Percentiles rank a stretch among this genome's conserved stretches.
Evolutionary conservation across 2,113 vertebrate species (phyloP).

Genomic region (Pao palembangensis): DNA sequence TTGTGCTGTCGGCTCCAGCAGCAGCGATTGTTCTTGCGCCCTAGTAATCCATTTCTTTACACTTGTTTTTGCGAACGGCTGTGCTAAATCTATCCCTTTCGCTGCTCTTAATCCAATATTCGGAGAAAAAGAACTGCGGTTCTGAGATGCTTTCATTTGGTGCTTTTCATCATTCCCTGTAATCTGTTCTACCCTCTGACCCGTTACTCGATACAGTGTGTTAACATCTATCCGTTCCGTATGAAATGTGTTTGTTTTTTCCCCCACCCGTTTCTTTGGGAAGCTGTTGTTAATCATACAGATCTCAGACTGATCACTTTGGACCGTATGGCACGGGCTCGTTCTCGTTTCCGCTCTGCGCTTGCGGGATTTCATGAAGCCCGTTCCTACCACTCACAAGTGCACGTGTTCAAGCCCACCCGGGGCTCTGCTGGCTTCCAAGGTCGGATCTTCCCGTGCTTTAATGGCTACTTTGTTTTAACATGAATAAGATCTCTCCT

Average conservation of each 20-base stretch:
- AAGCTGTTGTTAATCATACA: constrained; percentile 38
- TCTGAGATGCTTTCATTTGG: constrained; percentile 44
- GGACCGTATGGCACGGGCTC: constrained; percentile 17
- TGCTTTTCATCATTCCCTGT: constrained; percentile 41
- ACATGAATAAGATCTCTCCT: constrained; percentile 21
- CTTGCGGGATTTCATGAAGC: constrained; percentile 28
- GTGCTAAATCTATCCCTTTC: constrained; percentile 43
- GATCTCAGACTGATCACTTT: constrained; percentile 41
- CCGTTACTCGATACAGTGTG: constrained; percentile 24
- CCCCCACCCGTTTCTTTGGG: constrained; percentile 13
- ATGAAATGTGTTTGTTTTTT: background rate
- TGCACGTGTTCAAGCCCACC: constrained; percentile 17
- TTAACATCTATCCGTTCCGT: constrained; percentile 27
- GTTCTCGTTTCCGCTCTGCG: constrained; percentile 28
- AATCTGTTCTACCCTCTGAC: constrained; percentile 42
- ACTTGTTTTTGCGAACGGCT: constrained; percentile 48
- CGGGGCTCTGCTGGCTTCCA: constrained; percentile 47
- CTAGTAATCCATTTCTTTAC: constrained; percentile 48
- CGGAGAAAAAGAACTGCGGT: constrained; percentile 37
- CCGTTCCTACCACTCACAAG: constrained; percentile 21
- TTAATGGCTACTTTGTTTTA: constrained; percentile 45
- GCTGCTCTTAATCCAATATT: constrained; percentile 58
- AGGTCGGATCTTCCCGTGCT: constrained; percentile 47
- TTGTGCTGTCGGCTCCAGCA: background rate
- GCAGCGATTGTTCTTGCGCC: constrained; percentile 32